phyloP scores from a whole-genome alignment of 2,113 vertebrate species.

The Diadophis punctatus region DNA sequence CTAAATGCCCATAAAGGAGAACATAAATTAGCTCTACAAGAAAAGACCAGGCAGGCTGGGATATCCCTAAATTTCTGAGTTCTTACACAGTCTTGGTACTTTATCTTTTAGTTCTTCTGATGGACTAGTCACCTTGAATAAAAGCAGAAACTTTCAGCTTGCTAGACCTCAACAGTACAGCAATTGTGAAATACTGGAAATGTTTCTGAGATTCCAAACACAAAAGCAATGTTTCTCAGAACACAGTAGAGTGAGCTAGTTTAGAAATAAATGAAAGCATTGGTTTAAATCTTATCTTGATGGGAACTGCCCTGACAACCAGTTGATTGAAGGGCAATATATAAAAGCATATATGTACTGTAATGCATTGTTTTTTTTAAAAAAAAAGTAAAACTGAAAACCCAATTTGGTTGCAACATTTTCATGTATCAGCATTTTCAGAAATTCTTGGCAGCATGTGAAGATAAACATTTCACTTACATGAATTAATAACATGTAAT shows the following conservation, averaged over 20 bases:
- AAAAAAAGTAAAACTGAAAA: background rate
- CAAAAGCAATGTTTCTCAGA: background rate
- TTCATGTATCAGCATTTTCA: background rate
- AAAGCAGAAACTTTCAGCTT: background rate
- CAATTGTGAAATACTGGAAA: background rate
- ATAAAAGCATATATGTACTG: background rate
- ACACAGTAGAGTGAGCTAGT: background rate
- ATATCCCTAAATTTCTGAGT: background rate
- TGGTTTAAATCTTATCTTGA: background rate
- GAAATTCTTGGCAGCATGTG: background rate
- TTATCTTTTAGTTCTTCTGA: background rate
- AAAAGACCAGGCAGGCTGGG: no score
- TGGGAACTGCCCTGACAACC: background rate
- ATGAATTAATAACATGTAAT: background rate
- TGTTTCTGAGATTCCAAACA: background rate
- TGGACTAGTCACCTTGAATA: background rate
- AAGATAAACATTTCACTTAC: background rate
- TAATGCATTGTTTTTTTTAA: background rate
- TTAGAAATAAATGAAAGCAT: background rate
- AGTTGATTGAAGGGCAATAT: background rate
- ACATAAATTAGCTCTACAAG: background rate
- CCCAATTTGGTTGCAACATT: background rate
- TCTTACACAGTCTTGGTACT: background rate
- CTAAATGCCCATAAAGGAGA: background rate
- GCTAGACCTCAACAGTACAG: background rate